These are phyloP conservation scores for Enteromius paludinosus DNA, from an alignment of 2,797 vertebrate genomes.

Conservation along the genomic window DNA sequence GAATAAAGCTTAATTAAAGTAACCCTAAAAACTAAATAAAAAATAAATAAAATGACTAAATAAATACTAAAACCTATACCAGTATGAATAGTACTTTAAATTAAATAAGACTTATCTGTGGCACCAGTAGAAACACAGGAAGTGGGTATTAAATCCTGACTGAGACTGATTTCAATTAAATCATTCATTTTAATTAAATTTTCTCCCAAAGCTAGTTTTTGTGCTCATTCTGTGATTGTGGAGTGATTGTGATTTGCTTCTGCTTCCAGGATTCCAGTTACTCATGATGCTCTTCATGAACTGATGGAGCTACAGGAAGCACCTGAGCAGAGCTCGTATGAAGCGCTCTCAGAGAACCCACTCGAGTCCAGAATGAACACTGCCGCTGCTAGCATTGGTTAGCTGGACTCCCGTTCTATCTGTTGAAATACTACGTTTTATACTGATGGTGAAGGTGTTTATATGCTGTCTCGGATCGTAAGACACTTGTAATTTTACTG, in stretches of 20 bases:
- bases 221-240: not conserved
- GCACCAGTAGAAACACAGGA: no score
- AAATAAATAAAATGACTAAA: no score
- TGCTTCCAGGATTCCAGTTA: constrained; percentile 49
- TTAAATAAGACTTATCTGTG: not conserved
- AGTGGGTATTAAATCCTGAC: no score
- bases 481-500: constrained; percentile 1
- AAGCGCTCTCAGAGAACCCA: not conserved
- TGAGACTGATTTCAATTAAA: not conserved
- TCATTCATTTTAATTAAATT: not conserved
- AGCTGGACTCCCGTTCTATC: not conserved
- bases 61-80: no score
- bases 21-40: no score
- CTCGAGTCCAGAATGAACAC: not conserved
- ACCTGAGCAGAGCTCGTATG: not conserved
- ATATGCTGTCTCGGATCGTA: not conserved
- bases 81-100: not conserved
- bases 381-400: not conserved
- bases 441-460: not conserved
- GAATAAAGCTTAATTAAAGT: no score
- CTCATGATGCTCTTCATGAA: not conserved
- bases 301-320: not conserved
- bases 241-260: not conserved
- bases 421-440: no score
- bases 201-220: not conserved